Evolutionary conservation across 2,113 vertebrate species (phyloP).

Genomic region (Ibidorhyncha struthersii): DNA sequence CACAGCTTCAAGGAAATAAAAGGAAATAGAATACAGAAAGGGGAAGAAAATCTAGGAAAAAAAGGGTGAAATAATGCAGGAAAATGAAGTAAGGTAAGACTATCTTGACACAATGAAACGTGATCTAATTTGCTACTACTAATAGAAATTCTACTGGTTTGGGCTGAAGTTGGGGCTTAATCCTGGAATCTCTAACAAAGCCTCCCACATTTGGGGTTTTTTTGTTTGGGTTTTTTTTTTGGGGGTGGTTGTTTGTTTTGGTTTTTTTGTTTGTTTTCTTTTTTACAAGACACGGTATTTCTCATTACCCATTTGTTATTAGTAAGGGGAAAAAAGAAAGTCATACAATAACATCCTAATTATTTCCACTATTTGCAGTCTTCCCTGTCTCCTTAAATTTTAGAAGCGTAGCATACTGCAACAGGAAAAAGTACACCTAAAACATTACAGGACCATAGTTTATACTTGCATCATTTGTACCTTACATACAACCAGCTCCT

Average conservation of each 20-base stretch:
- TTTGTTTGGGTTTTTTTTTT: not conserved
- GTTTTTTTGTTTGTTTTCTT: not conserved
- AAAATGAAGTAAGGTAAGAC: not conserved
- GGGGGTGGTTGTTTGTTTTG: too few species aligned
- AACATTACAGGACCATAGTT: not conserved
- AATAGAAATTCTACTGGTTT: not conserved
- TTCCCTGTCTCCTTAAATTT: not conserved
- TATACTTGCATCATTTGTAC: not conserved
- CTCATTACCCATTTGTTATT: not conserved
- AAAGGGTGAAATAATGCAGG: not conserved
- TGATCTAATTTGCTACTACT: not conserved
- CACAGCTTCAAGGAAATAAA: not conserved
- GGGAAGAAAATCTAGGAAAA: not conserved
- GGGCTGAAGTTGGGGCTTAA: not conserved
- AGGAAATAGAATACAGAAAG: not conserved
- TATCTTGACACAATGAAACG: not conserved
- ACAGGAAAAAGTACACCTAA: not conserved
- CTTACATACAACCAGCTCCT: not conserved
- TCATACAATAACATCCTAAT: not conserved
- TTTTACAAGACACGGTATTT: not conserved
- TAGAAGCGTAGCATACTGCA: not conserved
- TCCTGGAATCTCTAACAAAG: not conserved
- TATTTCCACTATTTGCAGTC: not conserved
- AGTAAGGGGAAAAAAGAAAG: not conserved
- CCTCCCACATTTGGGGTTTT: accelerated